Conservation (phyloP, 2,797 vertebrate species). For the Xyrichtys novacula region DNA sequence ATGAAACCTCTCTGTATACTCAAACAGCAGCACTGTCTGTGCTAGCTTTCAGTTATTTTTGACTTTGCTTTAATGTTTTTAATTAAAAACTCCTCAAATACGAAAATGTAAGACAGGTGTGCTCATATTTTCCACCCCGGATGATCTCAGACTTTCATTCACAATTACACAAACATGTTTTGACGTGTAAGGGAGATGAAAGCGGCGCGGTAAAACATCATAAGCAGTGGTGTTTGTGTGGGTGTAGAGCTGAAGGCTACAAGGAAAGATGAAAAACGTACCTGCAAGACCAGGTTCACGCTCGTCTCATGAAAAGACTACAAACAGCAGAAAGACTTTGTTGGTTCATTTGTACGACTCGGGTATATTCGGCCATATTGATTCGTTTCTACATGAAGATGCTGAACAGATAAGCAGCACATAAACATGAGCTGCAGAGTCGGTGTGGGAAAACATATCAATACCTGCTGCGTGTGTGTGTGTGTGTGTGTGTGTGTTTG, state of each 20-base stretch:
- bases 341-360: background rate
- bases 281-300: background rate
- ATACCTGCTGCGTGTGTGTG: too few relatives aligned
- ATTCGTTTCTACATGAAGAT: background rate
- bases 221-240: background rate
- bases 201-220: background rate
- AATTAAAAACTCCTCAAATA: background rate
- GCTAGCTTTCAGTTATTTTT: background rate
- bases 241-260: background rate
- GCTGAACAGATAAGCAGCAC: background rate
- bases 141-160: background rate
- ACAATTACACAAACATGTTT: slow-evolving; percentile 3
- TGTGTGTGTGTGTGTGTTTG: background rate
- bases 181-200: slow-evolving; percentile 4
- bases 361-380: background rate
- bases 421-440: background rate
- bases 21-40: background rate
- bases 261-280: slow-evolving; percentile 9
- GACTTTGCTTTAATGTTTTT: background rate
- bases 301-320: background rate
- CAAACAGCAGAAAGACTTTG: background rate
- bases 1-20: slow-evolving; percentile 1
- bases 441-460: background rate
- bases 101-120: background rate
- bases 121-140: background rate